These are phyloP conservation scores for Darevskia nairensis DNA, from an alignment of 2,797 vertebrate species.

Conservation along the genomic window DNA sequence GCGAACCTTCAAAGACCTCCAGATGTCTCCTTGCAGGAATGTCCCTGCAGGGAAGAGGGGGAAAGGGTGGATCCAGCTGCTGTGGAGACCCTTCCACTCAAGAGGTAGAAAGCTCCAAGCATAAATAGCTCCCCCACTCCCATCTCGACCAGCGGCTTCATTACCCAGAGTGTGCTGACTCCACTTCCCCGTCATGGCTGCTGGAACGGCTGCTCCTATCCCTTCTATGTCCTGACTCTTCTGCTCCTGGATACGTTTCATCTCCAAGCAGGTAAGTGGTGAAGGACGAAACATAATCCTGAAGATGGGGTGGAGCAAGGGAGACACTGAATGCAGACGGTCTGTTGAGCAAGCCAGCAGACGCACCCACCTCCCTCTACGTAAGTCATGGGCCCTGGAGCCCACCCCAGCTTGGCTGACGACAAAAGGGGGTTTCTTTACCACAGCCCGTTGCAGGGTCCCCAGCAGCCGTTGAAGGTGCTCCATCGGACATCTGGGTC, in stretches of 20 bases:
- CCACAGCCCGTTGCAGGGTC: constrained; percentile 17
- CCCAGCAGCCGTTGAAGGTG: constrained; percentile 19
- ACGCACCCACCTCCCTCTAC: background rate
- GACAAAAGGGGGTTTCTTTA: background rate
- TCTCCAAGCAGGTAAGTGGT: constrained; percentile 36
- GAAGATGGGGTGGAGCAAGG: background rate
- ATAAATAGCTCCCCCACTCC: background rate
- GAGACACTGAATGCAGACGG: background rate
- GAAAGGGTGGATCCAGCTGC: background rate
- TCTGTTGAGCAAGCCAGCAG: background rate
- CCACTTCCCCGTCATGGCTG: background rate
- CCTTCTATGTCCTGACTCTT: background rate
- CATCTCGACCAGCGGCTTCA: background rate
- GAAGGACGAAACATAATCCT: constrained; percentile 33
- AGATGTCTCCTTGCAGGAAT: background rate
- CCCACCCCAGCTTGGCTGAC: background rate
- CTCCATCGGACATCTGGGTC: constrained; percentile 21
- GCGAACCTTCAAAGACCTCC: background rate
- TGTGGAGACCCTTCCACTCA: background rate
- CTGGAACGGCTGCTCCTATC: background rate
- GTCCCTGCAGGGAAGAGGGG: background rate
- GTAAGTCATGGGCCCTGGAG: background rate
- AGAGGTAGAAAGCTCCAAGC: background rate
- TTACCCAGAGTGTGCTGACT: constrained; percentile 12
- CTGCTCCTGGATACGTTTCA: constrained; percentile 36